Base-by-base conservation (phyloP, 2,113 vertebrate species). In the Rhizomys pruinosus region DNA sequence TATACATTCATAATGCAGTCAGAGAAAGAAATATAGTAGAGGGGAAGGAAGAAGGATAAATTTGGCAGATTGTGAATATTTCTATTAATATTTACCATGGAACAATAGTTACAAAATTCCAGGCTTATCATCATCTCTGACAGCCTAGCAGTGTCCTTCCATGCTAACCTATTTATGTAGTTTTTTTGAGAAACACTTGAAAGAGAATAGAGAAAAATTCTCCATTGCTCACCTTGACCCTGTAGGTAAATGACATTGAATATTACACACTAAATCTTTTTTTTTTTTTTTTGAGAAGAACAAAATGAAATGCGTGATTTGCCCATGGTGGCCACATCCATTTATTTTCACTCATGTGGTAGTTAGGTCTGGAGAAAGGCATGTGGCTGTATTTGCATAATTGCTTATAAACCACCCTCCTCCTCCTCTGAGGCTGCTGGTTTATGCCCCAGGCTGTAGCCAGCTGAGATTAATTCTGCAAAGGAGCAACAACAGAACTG, bases 351-450 rank as follows among this genome's bases (percentile, higher is more conserved):
- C 82, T 96, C 90, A 94, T 69, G 2, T 81, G 94, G 97, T 93
- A 95, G 96, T 95, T 84, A 94, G 77, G 94, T 97, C 92, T 93
- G 78, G 89, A 96, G 84, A 76, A 61, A 34, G 10, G 89, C 93
- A 19, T 84, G 89, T 86, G 55, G 96, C 96, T 92, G 92, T 97
- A 98, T 98, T 98, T 98, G 96, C 96, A 97, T 98, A 98, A 98
- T 98, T 97, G 96, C 95, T 97, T 93, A 94, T 95, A 96, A 97
- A 96, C 69, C n/a, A n/a, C 94, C 34, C 7, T 84, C 88, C 84
- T 95, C 59, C 93, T 95, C 82, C 73, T 97, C 84, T 91, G 86
- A 97, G 61, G 63, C 80, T 97, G 92, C 93, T 73, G 95, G 97
- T 96, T 96, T 97, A 97, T 47, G 97, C 92, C 95, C 94, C 66